Evolutionary conservation across 2,888 invertebrate species (phyloP), one percentile per base, ranked within the genome.

Genomic region (Conchocele bisecta): DNA sequence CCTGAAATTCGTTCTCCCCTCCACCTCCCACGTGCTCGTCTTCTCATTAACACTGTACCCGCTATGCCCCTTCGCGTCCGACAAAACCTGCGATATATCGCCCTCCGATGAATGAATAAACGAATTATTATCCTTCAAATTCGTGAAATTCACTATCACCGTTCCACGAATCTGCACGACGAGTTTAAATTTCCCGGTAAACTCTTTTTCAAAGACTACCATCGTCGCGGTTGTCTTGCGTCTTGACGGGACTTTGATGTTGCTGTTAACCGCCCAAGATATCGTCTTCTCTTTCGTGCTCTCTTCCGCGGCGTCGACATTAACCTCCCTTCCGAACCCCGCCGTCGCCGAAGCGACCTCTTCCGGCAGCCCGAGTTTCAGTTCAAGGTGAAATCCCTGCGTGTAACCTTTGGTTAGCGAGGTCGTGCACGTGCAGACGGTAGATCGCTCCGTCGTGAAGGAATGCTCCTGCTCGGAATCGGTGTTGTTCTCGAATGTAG

Each of bases 191-290:
- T 78, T 84, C 24, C 91, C 91, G n/a, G 75, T 81, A 72, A 91
- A 92, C 69, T 91, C 90, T 83, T 92, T 89, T 79, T 92, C 92
- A 46, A 90, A 90, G 42, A 92, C 91, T 2, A 91, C 87, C 70
- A 92, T 88, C 60, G 90, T 90, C 2, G 92, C 92, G 24, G 89
- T 90, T 4, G 92, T 92, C 71, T 72, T 80, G 54, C 82, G 82
- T 17, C 72, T 73, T 0, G 74, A 48, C 9, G 91, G 91, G 1
- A 92, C 92, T 61, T 86, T 83, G 31, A 92, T 90, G 66, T 88
- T 90, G 71, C 89, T 91, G 80, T 92, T 92, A 2, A 92, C 92
- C n/a, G 90, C 89, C 92, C 92, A 92, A 3, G 91, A 89, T 59
- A 92, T 84, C 41, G 87, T 83, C 74, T 92, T 91, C 58, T 90